Evolutionary conservation across 2,888 invertebrate species (phyloP).

Genomic region (Alloscopus bannaensis): DNA sequence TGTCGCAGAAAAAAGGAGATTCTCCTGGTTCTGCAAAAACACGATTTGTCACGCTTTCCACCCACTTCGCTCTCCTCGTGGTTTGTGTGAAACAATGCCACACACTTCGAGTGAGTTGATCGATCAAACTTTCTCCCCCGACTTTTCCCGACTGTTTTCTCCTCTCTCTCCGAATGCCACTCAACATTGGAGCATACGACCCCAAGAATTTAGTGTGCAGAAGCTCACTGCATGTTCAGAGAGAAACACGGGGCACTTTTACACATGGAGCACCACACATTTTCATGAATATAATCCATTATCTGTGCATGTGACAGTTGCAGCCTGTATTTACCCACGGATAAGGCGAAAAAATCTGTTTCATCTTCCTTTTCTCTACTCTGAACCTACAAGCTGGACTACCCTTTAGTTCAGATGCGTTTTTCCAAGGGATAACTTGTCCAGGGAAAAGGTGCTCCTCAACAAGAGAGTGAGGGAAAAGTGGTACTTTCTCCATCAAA

Average conservation of each 20-base stretch:
- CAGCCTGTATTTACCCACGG: conserved; percentile 22
- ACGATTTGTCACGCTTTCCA: conserved; percentile 40
- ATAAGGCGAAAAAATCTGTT: conserved; percentile 4
- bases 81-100: conserved; percentile 18
- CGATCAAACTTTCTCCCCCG: conserved; percentile 29
- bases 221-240: too few species aligned
- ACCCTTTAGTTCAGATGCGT: conserved; percentile 28
- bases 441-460: neutral
- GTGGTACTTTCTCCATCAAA: too few species aligned
- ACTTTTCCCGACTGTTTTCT: conserved; percentile 19
- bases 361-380: conserved; percentile 41
- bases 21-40: conserved; percentile 25
- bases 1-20: too few species aligned
- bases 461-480: too few species aligned
- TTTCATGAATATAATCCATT: too few species aligned
- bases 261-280: too few species aligned
- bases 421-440: conserved; percentile 46
- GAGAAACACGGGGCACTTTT: too few species aligned
- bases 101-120: conserved; percentile 26
- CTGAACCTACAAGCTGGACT: conserved; percentile 34
- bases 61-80: conserved; percentile 15
- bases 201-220: too few species aligned
- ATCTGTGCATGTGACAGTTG: conserved; percentile 27
- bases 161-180: too few species aligned
- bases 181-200: too few species aligned